Evolutionary conservation across 2,888 invertebrate genomes (phyloP).

Genomic region (Zootermopsis nevadensis): DNA sequence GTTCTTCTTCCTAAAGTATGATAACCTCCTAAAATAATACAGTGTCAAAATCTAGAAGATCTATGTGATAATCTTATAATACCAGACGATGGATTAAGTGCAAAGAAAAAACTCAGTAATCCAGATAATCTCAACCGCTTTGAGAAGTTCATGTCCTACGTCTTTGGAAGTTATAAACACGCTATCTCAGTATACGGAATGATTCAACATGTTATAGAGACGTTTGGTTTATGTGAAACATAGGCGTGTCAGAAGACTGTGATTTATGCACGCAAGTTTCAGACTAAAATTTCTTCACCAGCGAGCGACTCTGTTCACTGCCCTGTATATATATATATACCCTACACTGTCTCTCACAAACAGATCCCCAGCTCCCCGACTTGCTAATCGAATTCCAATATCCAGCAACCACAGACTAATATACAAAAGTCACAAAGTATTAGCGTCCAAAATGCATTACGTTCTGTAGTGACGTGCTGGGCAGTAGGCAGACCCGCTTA

Average conservation of each 20-base stretch:
- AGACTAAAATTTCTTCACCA: constrained; percentile 14
- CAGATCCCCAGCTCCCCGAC: constrained; percentile 41
- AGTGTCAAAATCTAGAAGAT: no score
- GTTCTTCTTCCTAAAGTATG: no score
- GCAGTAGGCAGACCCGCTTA: background rate
- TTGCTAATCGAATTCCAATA: constrained; percentile 51
- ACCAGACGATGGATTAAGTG: no score
- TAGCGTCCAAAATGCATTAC: constrained; percentile 38
- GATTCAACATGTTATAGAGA: background rate
- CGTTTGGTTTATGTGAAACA: background rate
- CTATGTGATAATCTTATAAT: no score
- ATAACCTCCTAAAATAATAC: no score
- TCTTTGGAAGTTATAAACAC: no score
- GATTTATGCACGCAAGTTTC: constrained; percentile 35
- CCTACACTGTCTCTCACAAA: background rate
- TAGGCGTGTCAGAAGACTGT: background rate
- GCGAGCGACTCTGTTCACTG: background rate
- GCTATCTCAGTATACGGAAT: background rate
- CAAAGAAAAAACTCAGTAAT: no score
- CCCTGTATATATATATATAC: background rate
- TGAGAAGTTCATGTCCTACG: no score
- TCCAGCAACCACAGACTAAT: constrained; percentile 45
- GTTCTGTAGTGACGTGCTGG: background rate
- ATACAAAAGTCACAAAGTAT: constrained; percentile 44
- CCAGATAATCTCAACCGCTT: no score